Conservation (phyloP, 1,140 invertebrate genomes). For the Diuraphis noxia region DNA sequence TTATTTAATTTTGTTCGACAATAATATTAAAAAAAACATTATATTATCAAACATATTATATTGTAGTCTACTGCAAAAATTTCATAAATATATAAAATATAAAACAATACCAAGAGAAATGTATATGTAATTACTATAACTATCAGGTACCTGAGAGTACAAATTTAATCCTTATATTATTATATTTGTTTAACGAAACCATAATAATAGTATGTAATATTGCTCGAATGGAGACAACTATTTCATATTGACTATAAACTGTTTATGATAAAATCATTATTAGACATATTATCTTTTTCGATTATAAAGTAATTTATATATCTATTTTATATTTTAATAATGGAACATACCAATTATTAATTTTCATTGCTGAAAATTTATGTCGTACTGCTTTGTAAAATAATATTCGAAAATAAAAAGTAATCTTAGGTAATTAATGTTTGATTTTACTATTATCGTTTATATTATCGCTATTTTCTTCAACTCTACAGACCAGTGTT, state of each 20-base stretch:
- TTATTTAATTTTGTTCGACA: no score
- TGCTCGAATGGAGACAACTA: background rate
- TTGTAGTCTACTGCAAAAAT: no score
- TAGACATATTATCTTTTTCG: background rate
- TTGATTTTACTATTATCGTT: background rate
- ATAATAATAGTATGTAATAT: background rate
- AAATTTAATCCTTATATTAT: background rate
- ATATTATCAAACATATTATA: no score
- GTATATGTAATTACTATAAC: no score
- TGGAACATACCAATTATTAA: background rate
- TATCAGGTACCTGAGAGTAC: background rate
- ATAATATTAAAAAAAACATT: no score
- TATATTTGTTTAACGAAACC: no score
- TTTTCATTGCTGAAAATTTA: background rate
- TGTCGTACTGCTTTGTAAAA: background rate
- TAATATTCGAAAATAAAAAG: background rate
- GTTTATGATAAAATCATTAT: background rate
- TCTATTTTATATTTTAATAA: background rate
- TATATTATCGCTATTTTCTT: background rate
- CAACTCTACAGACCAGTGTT: background rate
- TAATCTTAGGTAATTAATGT: background rate
- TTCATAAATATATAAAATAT: no score
- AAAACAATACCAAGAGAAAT: no score
- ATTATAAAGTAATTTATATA: background rate
- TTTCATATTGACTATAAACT: background rate